phyloP scores from a whole-genome alignment of 1,140 invertebrate genomes.

The Drosophila pseudoobscura region DNA sequence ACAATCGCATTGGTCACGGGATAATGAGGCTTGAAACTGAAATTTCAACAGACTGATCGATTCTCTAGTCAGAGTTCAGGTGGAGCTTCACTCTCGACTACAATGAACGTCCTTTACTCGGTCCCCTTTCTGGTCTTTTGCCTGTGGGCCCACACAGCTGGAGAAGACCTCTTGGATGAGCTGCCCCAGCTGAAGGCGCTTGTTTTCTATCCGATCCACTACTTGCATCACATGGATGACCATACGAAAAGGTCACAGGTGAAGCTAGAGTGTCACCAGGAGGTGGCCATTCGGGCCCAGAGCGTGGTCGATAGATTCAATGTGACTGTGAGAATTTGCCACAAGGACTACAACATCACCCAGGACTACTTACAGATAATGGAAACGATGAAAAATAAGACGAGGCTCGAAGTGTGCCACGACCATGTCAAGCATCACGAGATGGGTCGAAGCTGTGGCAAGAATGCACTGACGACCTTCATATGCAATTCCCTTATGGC shows the following conservation, averaged over 20 bases:
- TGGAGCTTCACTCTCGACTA: neutral
- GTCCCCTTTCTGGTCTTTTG: neutral
- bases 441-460: neutral
- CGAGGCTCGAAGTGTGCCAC: neutral
- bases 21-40: constrained; percentile 21
- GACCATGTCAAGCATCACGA: neutral
- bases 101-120: neutral
- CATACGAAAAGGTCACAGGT: too few relatives aligned
- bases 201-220: neutral
- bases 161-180: neutral
- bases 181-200: neutral
- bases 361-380: neutral
- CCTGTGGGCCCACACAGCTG: neutral
- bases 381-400: neutral
- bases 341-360: neutral
- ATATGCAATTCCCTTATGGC: too few relatives aligned
- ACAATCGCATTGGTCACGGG: constrained; percentile 24
- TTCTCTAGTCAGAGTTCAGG: neutral
- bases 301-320: neutral
- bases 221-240: neutral
- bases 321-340: neutral
- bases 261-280: too few relatives aligned
- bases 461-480: neutral
- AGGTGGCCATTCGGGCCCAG: neutral
- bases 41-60: constrained; percentile 8